Evolutionary conservation across 2,888 invertebrate genomes (phyloP), one percentile per base, ranked within the genome.

Genomic region (Cheilosia grossa): DNA sequence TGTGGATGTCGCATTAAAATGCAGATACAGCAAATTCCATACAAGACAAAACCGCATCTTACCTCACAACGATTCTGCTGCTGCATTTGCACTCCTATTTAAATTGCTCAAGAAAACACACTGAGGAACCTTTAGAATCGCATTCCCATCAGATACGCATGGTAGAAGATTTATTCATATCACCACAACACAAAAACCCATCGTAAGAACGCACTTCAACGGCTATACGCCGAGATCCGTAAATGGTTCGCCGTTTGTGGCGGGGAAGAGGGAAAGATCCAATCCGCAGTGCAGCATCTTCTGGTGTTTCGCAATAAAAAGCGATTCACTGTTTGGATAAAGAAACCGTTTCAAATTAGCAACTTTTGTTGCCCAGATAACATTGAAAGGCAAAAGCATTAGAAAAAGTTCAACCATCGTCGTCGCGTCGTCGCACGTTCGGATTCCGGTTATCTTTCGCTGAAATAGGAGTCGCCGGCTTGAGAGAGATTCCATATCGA

Each of bases 271-370:
- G 2, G 33, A 0, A 2, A 7, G 21, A 30, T 21, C 17, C 59
- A 33, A n/a, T 53, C 21, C 15, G 49, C 37, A 24, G 15, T 27
- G 33, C 19, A 21, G 33, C 30, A 59, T 51, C 44, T 81, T 40
- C 17, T 53, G 27, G 33, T 66, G 61, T 79, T 77, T 63, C 73
- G 85, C 54, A 85, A 61, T 74, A 81, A 85, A 85, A 85, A 81
- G 70, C 85, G 85, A 85, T 85, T 61, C 61, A 75, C 75, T 85
- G 81, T 85, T 81, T 81, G 75, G 85, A 85, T 85, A 85, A 81
- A 70, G 72, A 72, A 81, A 77, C 85, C 81, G 85, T 85, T 85
- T 85, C 85, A 85, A 85, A 85, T 85, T 85, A 85, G 85, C 85
- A 85, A 85, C 81, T 81, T 37, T 81, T 49, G 72, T 72, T 19